Conservation (phyloP, 2,888 invertebrate species). For the Ochlodes sylvanus region DNA sequence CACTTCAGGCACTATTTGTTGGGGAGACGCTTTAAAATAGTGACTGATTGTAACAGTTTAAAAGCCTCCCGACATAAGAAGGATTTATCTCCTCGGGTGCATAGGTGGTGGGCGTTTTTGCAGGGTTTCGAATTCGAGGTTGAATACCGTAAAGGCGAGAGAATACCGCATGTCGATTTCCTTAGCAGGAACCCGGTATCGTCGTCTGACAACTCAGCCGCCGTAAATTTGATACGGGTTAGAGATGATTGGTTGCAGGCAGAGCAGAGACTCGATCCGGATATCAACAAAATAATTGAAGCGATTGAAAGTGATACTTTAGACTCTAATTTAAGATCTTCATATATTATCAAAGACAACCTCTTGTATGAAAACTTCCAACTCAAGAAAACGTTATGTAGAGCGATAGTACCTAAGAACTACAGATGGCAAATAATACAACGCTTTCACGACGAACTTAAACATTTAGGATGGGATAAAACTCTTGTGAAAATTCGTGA, state of each 20-base stretch:
- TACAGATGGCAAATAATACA: slow-evolving; percentile 47
- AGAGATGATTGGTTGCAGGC: too few species aligned
- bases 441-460: slow-evolving; percentile 39
- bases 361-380: slow-evolving; percentile 10
- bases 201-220: too few species aligned
- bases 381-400: not conserved
- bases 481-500: slow-evolving; percentile 40
- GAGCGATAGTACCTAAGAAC: not conserved
- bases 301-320: not conserved
- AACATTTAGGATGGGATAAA: slow-evolving; percentile 46
- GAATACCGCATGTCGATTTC: too few species aligned
- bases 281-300: too few species aligned
- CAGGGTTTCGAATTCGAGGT: too few species aligned
- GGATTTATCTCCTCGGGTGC: too few species aligned
- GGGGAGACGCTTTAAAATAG: slow-evolving; percentile 39
- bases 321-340: not conserved
- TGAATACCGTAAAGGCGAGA: too few species aligned
- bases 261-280: too few species aligned
- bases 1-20: slow-evolving; percentile 48
- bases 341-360: not conserved
- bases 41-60: slow-evolving; percentile 47
- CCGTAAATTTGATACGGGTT: too few species aligned
- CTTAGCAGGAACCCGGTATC: too few species aligned
- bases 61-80: too few species aligned
- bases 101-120: too few species aligned